These are phyloP conservation scores for Danio rerio DNA, from an alignment of 2,113 vertebrate genomes.

Conservation along the genomic window DNA sequence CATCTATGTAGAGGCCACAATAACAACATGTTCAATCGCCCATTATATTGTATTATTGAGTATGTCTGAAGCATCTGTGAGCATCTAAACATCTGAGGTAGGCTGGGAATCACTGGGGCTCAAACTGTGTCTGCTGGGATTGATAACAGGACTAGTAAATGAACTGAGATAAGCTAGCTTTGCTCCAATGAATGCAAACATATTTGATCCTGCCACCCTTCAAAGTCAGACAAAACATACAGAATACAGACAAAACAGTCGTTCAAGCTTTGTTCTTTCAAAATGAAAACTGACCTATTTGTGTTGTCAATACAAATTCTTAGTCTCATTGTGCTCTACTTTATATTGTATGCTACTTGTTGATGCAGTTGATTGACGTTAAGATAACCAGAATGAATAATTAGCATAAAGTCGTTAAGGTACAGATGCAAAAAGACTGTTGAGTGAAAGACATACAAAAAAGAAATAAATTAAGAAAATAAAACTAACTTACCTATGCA, in stretches of 20 bases:
- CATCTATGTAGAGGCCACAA: no score
- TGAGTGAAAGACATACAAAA: background rate
- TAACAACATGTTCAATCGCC: no score
- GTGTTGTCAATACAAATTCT: background rate
- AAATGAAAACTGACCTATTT: background rate
- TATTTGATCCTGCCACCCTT: background rate
- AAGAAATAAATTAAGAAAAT: background rate
- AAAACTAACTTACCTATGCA: slow-evolving; percentile 76
- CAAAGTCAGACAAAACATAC: background rate
- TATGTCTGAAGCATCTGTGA: no score
- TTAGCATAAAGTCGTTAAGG: no score
- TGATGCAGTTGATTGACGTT: no score
- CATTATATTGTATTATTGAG: no score
- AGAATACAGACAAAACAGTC: background rate
- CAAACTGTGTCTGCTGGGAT: background rate
- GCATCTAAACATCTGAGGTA: no score
- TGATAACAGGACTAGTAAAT: slow-evolving; percentile 5
- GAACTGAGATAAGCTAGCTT: slow-evolving; percentile 24
- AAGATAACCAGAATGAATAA: no score
- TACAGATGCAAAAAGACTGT: background rate
- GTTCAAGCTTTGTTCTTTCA: background rate
- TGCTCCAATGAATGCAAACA: background rate
- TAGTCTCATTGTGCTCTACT: background rate
- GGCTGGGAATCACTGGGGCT: slow-evolving; percentile 1
- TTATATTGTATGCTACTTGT: background rate